Conservation (phyloP, 35 echinoderm and acorn worm species). For the Diadema setosum region DNA sequence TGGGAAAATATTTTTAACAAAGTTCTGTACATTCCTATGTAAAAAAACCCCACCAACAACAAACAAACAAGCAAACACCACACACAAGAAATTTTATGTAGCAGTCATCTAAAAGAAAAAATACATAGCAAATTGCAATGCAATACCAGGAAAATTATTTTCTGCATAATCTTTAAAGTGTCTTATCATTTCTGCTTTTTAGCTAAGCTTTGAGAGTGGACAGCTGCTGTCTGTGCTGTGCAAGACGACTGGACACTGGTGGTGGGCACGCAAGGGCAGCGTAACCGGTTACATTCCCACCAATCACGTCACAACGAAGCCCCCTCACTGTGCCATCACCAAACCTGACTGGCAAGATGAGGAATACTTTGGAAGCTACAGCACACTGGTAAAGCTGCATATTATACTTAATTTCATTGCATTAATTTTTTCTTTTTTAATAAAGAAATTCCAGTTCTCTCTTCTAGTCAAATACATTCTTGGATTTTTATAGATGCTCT, state of each 20-base stretch:
- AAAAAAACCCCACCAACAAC: not conserved
- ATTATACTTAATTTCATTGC: not conserved
- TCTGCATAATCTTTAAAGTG: not conserved
- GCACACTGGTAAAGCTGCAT: conserved; percentile 39
- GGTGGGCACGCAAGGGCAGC: conserved; percentile 40
- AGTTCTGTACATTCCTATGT: too few species aligned
- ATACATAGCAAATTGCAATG: not conserved
- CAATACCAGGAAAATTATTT: not conserved
- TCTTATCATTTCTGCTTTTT: not conserved
- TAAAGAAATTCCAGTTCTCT: not conserved
- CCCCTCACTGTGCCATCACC: not conserved
- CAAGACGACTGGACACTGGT: conserved; percentile 49
- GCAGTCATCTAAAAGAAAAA: not conserved
- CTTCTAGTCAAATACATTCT: not conserved
- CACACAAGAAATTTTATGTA: not conserved
- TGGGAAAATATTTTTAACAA: too few species aligned
- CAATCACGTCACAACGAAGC: conserved; percentile 28
- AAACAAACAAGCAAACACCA: not conserved
- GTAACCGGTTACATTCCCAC: conserved; percentile 10
- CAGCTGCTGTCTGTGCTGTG: conserved; percentile 19
- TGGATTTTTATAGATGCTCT: too few species aligned
- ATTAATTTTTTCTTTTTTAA: not conserved
- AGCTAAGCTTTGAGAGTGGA: conserved; percentile 47
- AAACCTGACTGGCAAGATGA: conserved; percentile 68
- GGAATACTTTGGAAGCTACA: conserved; percentile 82